A percentile compares a stretch with the other conserved stretches of the same genome.
Evolutionary conservation across 2,797 vertebrate species (phyloP).

Genomic region (Eulemur albifrons): DNA sequence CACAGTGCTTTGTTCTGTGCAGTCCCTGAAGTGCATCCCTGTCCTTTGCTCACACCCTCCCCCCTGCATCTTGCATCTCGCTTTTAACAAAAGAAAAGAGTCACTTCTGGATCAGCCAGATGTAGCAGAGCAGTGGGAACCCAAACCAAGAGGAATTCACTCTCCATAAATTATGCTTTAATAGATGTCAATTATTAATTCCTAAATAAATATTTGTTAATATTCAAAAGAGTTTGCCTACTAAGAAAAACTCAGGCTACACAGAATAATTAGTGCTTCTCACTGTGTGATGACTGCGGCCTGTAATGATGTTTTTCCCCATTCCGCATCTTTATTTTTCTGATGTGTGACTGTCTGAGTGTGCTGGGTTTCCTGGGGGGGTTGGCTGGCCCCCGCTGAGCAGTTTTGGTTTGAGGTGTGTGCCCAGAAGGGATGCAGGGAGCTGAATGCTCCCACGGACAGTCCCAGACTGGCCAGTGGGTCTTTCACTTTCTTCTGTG

Average conservation of each 20-base stretch:
- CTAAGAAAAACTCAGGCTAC: conserved; percentile 73
- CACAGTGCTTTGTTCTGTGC: not conserved
- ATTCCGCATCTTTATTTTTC: conserved; percentile 49
- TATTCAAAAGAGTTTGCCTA: conserved; percentile 74
- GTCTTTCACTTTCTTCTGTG: not conserved
- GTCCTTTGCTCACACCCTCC: not conserved
- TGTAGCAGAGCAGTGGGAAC: conserved; percentile 60
- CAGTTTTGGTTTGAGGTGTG: not conserved
- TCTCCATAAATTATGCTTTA: conserved; percentile 70
- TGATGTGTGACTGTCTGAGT: conserved; percentile 56
- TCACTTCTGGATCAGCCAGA: conserved; percentile 10
- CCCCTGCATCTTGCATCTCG: not conserved
- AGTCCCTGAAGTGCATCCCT: rapidly evolving
- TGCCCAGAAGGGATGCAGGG: not conserved
- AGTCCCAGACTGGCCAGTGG: not conserved
- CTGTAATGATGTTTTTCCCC: conserved; percentile 28
- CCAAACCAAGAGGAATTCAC: conserved; percentile 74
- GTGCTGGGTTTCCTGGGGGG: not conserved
- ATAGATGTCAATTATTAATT: conserved; percentile 77
- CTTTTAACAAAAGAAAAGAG: conserved; percentile 53
- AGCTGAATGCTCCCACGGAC: not conserved
- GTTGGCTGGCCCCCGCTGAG: not conserved
- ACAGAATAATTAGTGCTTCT: conserved; percentile 73
- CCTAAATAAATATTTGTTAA: conserved; percentile 80
- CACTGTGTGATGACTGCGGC: conserved; percentile 27